phyloP scores from a whole-genome alignment of 2,797 vertebrate species.

The Micrastur ruficollis region DNA sequence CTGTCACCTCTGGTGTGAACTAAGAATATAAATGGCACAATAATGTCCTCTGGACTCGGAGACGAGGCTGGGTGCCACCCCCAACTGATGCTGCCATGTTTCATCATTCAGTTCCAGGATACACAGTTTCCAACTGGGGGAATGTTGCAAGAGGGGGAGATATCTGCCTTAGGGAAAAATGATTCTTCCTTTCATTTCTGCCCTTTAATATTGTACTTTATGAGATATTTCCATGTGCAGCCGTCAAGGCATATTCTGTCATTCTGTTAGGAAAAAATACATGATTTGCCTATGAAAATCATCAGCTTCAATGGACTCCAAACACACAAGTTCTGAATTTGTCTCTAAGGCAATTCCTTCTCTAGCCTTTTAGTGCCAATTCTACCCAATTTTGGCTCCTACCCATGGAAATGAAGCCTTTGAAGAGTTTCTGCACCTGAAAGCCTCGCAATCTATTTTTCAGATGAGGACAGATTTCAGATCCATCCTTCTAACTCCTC shows the following conservation, averaged over 20 bases:
- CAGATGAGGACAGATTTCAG: conserved; percentile 1
- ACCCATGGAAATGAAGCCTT: background rate
- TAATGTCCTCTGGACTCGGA: background rate
- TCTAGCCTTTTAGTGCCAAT: background rate
- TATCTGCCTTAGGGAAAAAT: background rate
- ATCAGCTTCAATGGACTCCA: background rate
- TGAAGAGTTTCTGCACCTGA: conserved; percentile 1
- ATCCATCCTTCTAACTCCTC: background rate
- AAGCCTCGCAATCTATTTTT: background rate
- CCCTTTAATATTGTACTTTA: background rate
- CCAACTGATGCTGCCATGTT: background rate
- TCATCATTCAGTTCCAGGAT: background rate
- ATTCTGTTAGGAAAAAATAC: background rate
- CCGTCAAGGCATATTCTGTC: background rate
- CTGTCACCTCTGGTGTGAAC: background rate
- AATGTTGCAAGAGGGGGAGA: background rate
- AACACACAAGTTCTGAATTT: background rate
- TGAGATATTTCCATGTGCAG: background rate
- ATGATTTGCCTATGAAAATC: background rate
- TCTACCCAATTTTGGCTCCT: background rate
- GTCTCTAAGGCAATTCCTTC: background rate
- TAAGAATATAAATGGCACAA: background rate
- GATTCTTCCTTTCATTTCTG: background rate
- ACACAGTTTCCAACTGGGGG: background rate
- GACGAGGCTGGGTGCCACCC: background rate